These are phyloP conservation scores for Platichthys stellatus DNA, from an alignment of 2,113 vertebrate genomes.

Conservation along the genomic window DNA sequence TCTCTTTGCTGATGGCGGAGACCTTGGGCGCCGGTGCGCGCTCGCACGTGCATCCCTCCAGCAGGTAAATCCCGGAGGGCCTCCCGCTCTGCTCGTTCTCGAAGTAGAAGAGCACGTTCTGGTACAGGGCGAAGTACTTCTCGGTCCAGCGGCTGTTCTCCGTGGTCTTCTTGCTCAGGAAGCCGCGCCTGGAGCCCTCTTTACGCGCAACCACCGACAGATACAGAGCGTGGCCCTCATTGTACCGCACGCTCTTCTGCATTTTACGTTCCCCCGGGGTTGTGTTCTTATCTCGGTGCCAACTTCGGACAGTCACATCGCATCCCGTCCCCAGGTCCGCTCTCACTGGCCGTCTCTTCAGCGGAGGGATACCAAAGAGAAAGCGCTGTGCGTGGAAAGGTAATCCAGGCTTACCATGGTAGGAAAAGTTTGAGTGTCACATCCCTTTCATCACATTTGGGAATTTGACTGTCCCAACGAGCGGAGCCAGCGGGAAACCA, in stretches of 20 bases:
- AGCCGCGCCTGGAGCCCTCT: slow-evolving; percentile 91
- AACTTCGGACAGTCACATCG: slow-evolving; percentile 39
- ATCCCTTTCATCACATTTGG: slow-evolving; percentile 5
- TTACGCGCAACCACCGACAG: slow-evolving; percentile 91
- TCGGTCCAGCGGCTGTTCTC: slow-evolving; percentile 96
- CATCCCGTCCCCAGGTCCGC: not conserved
- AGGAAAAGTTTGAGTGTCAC: slow-evolving; percentile 62
- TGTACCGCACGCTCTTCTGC: slow-evolving; percentile 97
- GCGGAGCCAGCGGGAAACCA: not conserved
- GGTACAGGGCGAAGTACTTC: slow-evolving; percentile 94
- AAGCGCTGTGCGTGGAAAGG: slow-evolving; percentile 28
- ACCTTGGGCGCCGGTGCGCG: slow-evolving; percentile 85
- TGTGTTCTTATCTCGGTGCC: not conserved
- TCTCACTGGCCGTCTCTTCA: not conserved
- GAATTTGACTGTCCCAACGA: not conserved
- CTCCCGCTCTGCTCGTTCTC: slow-evolving; percentile 92
- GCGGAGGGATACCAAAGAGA: slow-evolving; percentile 2
- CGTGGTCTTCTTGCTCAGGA: slow-evolving; percentile 90
- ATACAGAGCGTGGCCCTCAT: slow-evolving; percentile 93
- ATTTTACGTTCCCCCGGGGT: slow-evolving; percentile 75
- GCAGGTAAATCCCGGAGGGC: slow-evolving; percentile 91
- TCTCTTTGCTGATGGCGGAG: slow-evolving; percentile 82
- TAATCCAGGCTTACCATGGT: slow-evolving; percentile 65
- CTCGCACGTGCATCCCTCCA: slow-evolving; percentile 95
- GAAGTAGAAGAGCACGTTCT: slow-evolving; percentile 97